Conservation (phyloP, 2,888 invertebrate species). For the Amblyteles armatorius region DNA sequence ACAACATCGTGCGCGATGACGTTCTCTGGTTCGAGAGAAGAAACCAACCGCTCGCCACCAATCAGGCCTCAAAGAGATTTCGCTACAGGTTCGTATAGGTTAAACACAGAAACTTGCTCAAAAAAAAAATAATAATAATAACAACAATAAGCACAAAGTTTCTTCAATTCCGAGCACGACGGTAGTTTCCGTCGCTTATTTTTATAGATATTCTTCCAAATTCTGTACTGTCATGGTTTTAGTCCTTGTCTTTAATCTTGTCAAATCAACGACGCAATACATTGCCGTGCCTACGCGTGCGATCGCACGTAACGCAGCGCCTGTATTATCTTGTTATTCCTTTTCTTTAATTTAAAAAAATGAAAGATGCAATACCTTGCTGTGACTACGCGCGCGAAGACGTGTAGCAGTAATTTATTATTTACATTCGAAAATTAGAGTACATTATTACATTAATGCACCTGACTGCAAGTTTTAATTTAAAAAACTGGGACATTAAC, state of each 20-base stretch:
- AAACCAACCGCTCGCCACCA: constrained; percentile 80
- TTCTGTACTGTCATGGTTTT: too few species aligned
- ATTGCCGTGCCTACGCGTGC: too few species aligned
- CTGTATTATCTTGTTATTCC: too few species aligned
- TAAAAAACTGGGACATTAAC: too few species aligned
- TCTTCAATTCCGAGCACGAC: background rate
- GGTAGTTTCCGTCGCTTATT: background rate
- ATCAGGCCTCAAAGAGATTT: constrained; percentile 80
- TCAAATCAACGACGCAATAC: too few species aligned
- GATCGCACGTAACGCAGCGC: too few species aligned
- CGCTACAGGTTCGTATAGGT: constrained; percentile 77
- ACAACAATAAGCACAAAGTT: background rate
- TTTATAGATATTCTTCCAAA: background rate
- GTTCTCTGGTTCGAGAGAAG: constrained; percentile 81
- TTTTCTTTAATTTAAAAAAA: background rate
- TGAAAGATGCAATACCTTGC: constrained; percentile 53
- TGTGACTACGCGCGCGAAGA: constrained; percentile 82
- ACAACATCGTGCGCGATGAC: constrained; percentile 84
- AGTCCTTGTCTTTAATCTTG: too few species aligned
- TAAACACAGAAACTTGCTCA: constrained; percentile 43
- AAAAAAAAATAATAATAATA: background rate
- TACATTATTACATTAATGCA: too few species aligned
- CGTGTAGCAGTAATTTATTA: constrained; percentile 77
- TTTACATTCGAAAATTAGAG: too few species aligned
- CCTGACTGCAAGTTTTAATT: too few species aligned